Percentiles rank a stretch among this genome's conserved stretches.
Conservation (phyloP, 2,113 vertebrate species). For the Oryzias curvinotus region DNA sequence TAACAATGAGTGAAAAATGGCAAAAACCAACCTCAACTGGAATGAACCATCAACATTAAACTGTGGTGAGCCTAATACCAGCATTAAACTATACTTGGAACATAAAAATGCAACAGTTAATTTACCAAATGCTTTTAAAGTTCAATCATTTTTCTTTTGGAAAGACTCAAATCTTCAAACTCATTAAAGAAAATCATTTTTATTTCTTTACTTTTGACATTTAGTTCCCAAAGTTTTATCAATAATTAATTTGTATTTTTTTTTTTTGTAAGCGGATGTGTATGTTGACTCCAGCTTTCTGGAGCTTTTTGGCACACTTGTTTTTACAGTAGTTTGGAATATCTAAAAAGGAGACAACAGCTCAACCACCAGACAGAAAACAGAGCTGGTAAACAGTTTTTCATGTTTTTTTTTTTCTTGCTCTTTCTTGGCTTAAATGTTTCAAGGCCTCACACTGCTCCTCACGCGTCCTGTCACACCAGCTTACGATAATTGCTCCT, state of each 20-base stretch:
- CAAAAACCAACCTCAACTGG: no score
- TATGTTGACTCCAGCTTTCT: slow-evolving; percentile 35
- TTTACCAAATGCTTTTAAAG: no score
- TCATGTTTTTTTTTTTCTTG: background rate
- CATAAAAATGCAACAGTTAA: no score
- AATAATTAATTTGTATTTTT: slow-evolving; percentile 17
- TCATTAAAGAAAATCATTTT: no score
- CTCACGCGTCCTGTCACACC: slow-evolving; percentile 35
- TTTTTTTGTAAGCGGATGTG: slow-evolving; percentile 52
- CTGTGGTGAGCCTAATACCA: no score
- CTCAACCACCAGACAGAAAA: slow-evolving; percentile 17
- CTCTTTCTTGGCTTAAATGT: slow-evolving; percentile 34
- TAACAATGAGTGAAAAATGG: no score
- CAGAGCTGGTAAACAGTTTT: background rate
- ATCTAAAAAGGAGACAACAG: slow-evolving; percentile 31
- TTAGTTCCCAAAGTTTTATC: no score
- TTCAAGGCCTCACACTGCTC: slow-evolving; percentile 13
- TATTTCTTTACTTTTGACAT: no score
- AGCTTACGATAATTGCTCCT: slow-evolving; percentile 55
- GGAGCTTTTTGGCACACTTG: slow-evolving; percentile 38
- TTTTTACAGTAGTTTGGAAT: slow-evolving; percentile 30
- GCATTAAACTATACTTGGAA: no score
- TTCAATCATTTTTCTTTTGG: no score
- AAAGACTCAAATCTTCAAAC: no score
- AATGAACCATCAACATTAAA: no score